Evolutionary conservation across 2,888 invertebrate species (phyloP).

Genomic region (Acleris holmiana): DNA sequence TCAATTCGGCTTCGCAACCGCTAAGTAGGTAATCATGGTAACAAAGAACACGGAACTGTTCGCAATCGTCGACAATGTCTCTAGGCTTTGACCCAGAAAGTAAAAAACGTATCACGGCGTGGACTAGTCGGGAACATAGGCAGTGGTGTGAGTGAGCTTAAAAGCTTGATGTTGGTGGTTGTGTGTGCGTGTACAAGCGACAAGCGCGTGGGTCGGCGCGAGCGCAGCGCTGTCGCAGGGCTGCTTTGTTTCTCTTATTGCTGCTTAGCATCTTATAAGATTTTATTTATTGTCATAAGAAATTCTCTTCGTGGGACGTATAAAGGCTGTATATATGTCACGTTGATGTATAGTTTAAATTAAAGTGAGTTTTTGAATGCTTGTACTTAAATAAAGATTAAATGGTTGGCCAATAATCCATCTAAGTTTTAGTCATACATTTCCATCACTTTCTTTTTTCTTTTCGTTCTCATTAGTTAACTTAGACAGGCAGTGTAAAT

Average conservation of each 20-base stretch:
- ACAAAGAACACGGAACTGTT: slow-evolving; percentile 64
- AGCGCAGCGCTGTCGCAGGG: slow-evolving; percentile 51
- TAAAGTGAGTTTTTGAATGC: too few species aligned
- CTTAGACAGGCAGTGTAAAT: neutral
- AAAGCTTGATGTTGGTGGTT: slow-evolving; percentile 68
- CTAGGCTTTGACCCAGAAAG: slow-evolving; percentile 69
- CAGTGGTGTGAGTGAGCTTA: slow-evolving; percentile 64
- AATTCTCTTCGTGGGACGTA: neutral
- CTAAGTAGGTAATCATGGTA: too few species aligned
- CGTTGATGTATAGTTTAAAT: too few species aligned
- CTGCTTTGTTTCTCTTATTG: slow-evolving; percentile 39
- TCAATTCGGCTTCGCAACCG: slow-evolving; percentile 14
- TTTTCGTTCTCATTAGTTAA: too few species aligned
- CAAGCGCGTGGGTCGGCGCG: slow-evolving; percentile 62
- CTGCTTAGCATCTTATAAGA: slow-evolving; percentile 32
- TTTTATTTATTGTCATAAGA: slow-evolving; percentile 18
- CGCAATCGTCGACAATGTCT: slow-evolving; percentile 43
- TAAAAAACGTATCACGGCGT: slow-evolving; percentile 64
- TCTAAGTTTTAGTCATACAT: too few species aligned
- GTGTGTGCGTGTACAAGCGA: slow-evolving; percentile 62
- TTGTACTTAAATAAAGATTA: too few species aligned
- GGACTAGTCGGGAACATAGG: slow-evolving; percentile 36
- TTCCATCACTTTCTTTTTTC: too few species aligned
- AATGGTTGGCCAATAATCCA: too few species aligned
- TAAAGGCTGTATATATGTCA: too few species aligned